These are phyloP conservation scores for Rhabdophis nuchalis DNA, from an alignment of 2,797 vertebrate genomes.

Conservation along the genomic window DNA sequence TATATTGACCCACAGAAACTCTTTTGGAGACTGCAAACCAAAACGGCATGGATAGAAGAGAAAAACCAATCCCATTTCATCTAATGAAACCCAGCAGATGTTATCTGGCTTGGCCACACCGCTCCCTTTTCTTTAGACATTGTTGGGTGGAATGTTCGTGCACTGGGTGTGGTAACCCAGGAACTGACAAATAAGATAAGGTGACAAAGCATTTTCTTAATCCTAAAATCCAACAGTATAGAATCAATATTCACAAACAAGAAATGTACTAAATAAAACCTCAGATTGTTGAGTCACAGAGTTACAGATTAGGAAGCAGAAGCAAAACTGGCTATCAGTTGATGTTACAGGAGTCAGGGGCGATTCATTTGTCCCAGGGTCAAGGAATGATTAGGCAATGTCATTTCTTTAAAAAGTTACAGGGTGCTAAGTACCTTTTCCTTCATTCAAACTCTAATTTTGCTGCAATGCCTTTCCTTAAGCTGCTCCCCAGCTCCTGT, in stretches of 20 bases:
- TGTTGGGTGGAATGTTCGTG: not conserved
- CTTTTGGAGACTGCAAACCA: not conserved
- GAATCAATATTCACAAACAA: not conserved
- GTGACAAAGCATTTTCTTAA: not conserved
- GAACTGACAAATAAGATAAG: not conserved
- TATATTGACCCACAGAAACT: not conserved
- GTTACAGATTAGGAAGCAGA: not conserved
- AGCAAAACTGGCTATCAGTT: slow-evolving; percentile 1
- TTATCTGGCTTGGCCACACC: not conserved
- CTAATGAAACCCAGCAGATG: not conserved
- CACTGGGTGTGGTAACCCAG: not conserved
- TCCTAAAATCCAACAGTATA: not conserved
- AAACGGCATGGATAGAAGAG: not conserved
- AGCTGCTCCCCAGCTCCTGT: not conserved
- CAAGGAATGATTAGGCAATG: not conserved
- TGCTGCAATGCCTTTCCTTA: not conserved
- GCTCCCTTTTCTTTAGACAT: not conserved
- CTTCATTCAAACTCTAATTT: not conserved
- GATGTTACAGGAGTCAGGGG: not conserved
- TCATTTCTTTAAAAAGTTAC: not conserved
- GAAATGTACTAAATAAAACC: not conserved
- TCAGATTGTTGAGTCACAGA: not conserved
- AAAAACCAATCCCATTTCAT: not conserved
- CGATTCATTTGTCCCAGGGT: not conserved
- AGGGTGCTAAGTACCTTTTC: not conserved